Evolutionary conservation across 1,140 invertebrate species (phyloP), one percentile per base, ranked within the genome.

Genomic region (Sipha flava): DNA sequence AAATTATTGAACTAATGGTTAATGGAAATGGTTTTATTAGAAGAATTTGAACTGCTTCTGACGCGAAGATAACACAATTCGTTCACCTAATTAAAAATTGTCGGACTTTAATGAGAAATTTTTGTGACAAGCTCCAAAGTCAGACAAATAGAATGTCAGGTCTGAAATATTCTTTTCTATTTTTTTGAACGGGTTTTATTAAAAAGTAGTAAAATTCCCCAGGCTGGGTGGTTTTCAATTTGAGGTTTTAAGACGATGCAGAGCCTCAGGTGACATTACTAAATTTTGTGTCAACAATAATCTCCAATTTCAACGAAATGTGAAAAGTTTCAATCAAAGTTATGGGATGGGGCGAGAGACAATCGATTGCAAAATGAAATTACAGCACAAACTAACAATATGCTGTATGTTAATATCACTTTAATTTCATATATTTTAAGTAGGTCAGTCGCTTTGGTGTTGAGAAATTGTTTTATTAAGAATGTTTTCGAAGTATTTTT

Each of bases 311-410:
- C 21, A 1, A 18, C 16, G 66, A 16, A 29, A 45, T 29, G 16
- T 2, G 40, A 29, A 29, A 70, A 70, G 66, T 70, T 70, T 18
- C 66, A 70, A 70, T 70, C 26, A 70, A 70, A 70, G 23, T 70
- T 10, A 14, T 1, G 29, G 12, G n/a, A n/a, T n/a, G n/a, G 14
- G 9, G 40, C 59, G 37, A 47, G 5, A 23, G n/a, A 45, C 37
- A 10, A 40, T 70, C 26, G 43, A 70, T 29, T 10, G 40, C 16
- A 12, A 7, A 47, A 70, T 18, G 23, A 68, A 68, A 68, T 40
- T 45, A 26, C 18, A 10, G n/a, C 45, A 45, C 40, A 29, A 68
- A 68, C 21, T 68, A 26, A 45, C 29, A 23, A 70, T 10, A 10
- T 54, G 1, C 12, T 12, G 64, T 14, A 12, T 23, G 43, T 47